Evolutionary conservation across 2,888 invertebrate genomes (phyloP), one percentile per base, ranked within the genome.

Genomic region (Orgyia antiqua): DNA sequence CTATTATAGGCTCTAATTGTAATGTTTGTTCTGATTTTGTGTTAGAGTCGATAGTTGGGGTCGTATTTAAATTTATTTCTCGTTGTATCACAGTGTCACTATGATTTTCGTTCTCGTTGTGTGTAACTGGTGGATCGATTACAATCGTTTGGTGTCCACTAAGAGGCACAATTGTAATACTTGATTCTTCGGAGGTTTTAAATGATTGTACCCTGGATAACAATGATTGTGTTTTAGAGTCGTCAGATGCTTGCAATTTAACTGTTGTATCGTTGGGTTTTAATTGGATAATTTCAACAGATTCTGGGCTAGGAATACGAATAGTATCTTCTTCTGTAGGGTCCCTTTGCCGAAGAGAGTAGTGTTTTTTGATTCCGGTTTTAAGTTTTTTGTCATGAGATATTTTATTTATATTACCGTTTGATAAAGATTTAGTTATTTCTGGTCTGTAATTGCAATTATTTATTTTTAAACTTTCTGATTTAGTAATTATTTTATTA

Each of bases 71-170:
- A 35, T 43, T 34, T 13, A 29, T 2, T 37, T 59, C 57, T 26
- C 39, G 32, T 25, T 37, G 36, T 29, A 31, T 18, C 11, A 21
- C 32, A 5, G 33, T 33, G 26, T 42, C 47, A 26, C 49, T 52
- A 19, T 48, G 51, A 23, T 33, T 45, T 29, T 60, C 56, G 29
- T 33, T 45, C 17, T 36, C 27, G 17, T 63, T 59, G 51, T 74
- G 72, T 18, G 56, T 59, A 15, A 83, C 44, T 8, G 86, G 86
- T 39, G 87, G 84, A 60, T 87, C 72, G 33, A 87, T 79, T 13
- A 87, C 77, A 46, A 87, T 80, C n/a, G 87, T 87, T 69, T 87
- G 87, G 55, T 87, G 87, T 26, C 87, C 87, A 47, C 87, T 87
- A 38, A 87, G 56, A 24, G 87, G 87, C 21, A 87, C 69, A 29